These are phyloP conservation scores for Metaphire vulgaris DNA, from an alignment of 1,140 invertebrate genomes.

Conservation along the genomic window DNA sequence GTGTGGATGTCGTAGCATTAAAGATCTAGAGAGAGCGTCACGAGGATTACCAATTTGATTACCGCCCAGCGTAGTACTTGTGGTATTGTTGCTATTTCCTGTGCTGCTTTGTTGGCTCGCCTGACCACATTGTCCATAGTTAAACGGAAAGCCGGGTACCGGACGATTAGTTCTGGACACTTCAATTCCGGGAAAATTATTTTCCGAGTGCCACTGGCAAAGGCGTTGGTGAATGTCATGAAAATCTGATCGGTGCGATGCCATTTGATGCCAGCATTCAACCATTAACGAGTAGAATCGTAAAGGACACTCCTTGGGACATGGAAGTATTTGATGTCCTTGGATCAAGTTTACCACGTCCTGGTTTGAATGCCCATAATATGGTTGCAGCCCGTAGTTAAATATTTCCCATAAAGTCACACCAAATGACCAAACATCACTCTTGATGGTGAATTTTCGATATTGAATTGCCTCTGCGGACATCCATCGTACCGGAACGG, in stretches of 20 bases:
- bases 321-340: slow-evolving; percentile 81
- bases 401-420: slow-evolving; percentile 98
- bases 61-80: background rate
- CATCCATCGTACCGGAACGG: slow-evolving; percentile 70
- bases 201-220: slow-evolving; percentile 59
- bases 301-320: slow-evolving; percentile 83
- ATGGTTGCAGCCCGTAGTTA: slow-evolving; percentile 88
- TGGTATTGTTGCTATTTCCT: background rate
- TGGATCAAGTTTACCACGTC: slow-evolving; percentile 96
- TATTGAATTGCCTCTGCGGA: slow-evolving; percentile 94
- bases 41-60: background rate
- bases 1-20: background rate
- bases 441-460: slow-evolving; percentile 92
- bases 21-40: background rate
- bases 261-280: slow-evolving; percentile 93
- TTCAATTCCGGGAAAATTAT: background rate
- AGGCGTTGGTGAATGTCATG: slow-evolving; percentile 61
- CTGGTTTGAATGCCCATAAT: slow-evolving; percentile 90
- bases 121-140: background rate
- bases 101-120: background rate
- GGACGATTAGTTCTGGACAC: background rate
- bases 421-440: slow-evolving; percentile 96
- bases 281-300: slow-evolving; percentile 88
- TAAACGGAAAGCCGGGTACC: background rate
- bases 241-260: slow-evolving; percentile 80